Conservation (phyloP, 30 jellyfish, hydroid and myxozoan species). For the Aurelia coerulea region DNA sequence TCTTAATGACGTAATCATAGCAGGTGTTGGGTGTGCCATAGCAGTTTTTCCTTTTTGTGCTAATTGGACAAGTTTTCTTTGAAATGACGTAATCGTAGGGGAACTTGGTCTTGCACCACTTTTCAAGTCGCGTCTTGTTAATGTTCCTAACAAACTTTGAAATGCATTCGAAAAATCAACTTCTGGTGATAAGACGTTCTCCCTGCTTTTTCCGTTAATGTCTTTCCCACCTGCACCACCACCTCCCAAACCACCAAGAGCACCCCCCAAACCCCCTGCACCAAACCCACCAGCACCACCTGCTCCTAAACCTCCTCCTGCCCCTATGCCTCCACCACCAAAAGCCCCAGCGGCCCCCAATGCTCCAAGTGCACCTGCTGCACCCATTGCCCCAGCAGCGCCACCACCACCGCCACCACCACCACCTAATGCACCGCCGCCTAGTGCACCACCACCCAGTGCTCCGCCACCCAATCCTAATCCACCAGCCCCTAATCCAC, state of each 20-base stretch:
- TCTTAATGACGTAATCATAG: conserved; percentile 33
- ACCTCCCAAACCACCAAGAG: conserved; percentile 47
- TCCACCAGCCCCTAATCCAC: conserved; percentile 30
- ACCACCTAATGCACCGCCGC: conserved; percentile 43
- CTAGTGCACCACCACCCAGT: conserved; percentile 37
- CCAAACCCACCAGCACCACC: conserved; percentile 49
- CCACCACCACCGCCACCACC: conserved; percentile 37
- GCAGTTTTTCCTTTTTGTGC: conserved; percentile 28
- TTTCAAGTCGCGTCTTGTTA: conserved; percentile 63
- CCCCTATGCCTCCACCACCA: conserved; percentile 53
- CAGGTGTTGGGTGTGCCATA: conserved; percentile 35
- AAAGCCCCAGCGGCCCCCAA: conserved; percentile 73
- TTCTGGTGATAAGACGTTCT: conserved; percentile 27
- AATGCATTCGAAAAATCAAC: conserved; percentile 45
- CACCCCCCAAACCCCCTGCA: conserved; percentile 49
- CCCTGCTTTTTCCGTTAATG: conserved; percentile 42
- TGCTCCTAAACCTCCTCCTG: conserved; percentile 60
- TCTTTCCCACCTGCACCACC: conserved; percentile 35
- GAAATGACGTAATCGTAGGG: conserved; percentile 11
- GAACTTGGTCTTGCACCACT: neutral
- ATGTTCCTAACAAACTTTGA: conserved; percentile 55
- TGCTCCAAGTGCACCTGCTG: conserved; percentile 65
- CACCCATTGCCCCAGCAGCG: conserved; percentile 66
- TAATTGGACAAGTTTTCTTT: conserved; percentile 6
- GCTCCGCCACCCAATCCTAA: conserved; percentile 49